Base-by-base conservation (phyloP, 2,888 invertebrate genomes). In the Pocota personata region DNA sequence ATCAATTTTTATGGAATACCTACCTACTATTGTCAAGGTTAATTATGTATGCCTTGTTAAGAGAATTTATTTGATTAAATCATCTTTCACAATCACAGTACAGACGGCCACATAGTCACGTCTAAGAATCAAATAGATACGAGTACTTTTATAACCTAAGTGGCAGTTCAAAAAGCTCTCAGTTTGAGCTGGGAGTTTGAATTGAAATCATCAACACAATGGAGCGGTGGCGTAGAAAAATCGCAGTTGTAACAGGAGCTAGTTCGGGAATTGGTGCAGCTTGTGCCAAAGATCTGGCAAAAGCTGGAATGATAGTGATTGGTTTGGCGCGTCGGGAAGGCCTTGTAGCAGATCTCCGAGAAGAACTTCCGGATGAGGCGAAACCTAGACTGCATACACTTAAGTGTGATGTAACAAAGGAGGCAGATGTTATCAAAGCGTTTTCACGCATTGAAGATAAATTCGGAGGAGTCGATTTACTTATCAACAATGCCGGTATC, bases 161-260 rank as follows among this genome's bases (percentile, higher is more conserved):
- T 46, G 62, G 60, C 37, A 62, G 8, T 35, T 12, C 0, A 6
- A 30, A 37, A 21, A 8, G 52, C 40, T 46, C 43, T 6, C 16
- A 83, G 52, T 83, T 35, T 50, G 32, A 16, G 58, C 30, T n/a
- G 1, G 30, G 19, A 37, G 8, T 19, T 55, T 8, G 50, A 60
- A 37, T 60, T 12, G 58, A 37, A 77, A 50, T 8, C 19, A 27
- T 67, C 52, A 10, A 27, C 21, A 27, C 66, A 71, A 93, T 94
- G 93, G 94, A 95, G 37, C 93, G 94, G 48, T 95, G 95, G 95
- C 88, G 89, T 1, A 94, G 94, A 55, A 94, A 94, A 89, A 93
- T 94, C 0, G 95, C 95, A 0, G 93, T 95, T 30, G 95, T 95
- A 57, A 95, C 95, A 0, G 95, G 95, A 1, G 95, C 94, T 6